Percentiles rank a stretch among this genome's conserved stretches.
phyloP scores from a whole-genome alignment of 2,113 vertebrate species.

The Ranitomeya variabilis region DNA sequence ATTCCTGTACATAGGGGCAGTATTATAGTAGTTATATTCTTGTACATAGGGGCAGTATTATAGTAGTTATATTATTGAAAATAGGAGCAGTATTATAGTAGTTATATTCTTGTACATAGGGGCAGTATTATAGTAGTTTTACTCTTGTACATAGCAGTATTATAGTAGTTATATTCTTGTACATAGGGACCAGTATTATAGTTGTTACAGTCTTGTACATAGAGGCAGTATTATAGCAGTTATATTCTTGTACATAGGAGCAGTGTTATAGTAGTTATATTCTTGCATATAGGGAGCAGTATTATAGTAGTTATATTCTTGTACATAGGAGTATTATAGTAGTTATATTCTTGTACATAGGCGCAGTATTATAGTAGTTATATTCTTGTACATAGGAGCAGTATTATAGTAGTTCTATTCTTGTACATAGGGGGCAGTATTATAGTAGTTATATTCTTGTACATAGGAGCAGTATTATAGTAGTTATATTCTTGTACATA shows the following conservation, averaged over 20 bases:
- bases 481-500: neutral
- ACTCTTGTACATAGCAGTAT: constrained; percentile 2
- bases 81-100: neutral
- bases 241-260: neutral
- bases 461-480: neutral
- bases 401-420: neutral
- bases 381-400: neutral
- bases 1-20: neutral
- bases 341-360: neutral
- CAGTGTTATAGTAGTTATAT: neutral
- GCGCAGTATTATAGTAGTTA: neutral
- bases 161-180: neutral
- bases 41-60: neutral
- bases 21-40: neutral
- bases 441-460: neutral
- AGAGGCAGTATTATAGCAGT: constrained; percentile 10
- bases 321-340: neutral
- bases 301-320: neutral
- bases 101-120: neutral
- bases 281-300: too few relatives aligned
- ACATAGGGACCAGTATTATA: neutral
- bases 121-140: neutral
- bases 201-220: neutral
- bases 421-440: neutral
- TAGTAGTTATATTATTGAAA: neutral